phyloP scores from a whole-genome alignment of 2,797 vertebrate genomes.

The Bradypodion pumilum region DNA sequence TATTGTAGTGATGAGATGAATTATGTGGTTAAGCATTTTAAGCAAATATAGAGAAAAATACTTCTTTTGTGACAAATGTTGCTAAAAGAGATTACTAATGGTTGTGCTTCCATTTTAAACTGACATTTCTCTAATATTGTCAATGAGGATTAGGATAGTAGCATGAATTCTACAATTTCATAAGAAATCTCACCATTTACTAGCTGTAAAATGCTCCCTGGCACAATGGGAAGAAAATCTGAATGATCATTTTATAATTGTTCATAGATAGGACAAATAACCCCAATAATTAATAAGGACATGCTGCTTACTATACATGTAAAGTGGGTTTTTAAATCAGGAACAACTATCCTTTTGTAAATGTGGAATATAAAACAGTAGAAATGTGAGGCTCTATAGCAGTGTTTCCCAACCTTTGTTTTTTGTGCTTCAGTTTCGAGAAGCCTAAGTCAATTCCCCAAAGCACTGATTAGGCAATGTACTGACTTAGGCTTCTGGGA shows the following conservation, averaged over 20 bases:
- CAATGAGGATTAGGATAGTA: slow-evolving; percentile 2
- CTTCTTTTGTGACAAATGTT: slow-evolving; percentile 11
- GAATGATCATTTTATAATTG: neutral
- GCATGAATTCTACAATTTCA: slow-evolving; percentile 21
- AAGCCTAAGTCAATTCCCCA: too few relatives aligned
- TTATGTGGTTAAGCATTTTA: neutral
- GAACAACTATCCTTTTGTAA: too few relatives aligned
- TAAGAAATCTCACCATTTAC: neutral
- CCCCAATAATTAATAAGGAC: neutral
- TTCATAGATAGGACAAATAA: neutral
- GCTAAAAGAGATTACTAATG: slow-evolving; percentile 3
- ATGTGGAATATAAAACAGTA: neutral
- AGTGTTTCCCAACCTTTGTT: too few relatives aligned
- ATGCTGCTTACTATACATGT: neutral
- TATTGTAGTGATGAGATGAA: neutral
- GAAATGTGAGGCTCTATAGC: too few relatives aligned
- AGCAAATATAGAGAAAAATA: slow-evolving; percentile 1
- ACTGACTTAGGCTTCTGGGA: too few relatives aligned
- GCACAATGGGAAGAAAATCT: neutral
- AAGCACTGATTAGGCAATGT: too few relatives aligned
- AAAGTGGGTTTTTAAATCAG: neutral
- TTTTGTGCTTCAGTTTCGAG: too few relatives aligned
- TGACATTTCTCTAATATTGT: slow-evolving; percentile 7
- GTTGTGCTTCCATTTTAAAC: slow-evolving; percentile 1
- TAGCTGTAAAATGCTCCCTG: neutral